Percentiles rank a stretch among this genome's conserved stretches.
Evolutionary conservation across 2,113 vertebrate species (phyloP).

Genomic region (Smithornis capensis): DNA sequence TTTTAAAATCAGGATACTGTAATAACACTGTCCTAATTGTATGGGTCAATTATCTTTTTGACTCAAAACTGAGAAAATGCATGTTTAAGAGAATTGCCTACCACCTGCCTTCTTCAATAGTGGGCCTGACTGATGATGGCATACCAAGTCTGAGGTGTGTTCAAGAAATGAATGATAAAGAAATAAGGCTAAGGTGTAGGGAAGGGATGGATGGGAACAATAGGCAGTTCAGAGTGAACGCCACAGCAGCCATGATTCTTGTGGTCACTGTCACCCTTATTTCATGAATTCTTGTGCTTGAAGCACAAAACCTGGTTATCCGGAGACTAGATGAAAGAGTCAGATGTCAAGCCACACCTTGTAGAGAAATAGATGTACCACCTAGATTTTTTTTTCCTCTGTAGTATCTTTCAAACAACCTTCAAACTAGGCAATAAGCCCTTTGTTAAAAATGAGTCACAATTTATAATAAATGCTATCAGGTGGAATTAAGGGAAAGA

Average conservation of each 20-base stretch:
- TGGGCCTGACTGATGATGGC: not conserved
- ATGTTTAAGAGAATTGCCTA: not conserved
- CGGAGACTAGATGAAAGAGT: not conserved
- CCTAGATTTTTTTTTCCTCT: not conserved
- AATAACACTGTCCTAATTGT: not conserved
- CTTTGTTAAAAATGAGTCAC: not conserved
- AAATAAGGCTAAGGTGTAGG: not conserved
- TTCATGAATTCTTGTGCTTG: not conserved
- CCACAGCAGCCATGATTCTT: not conserved
- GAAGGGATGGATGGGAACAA: not conserved
- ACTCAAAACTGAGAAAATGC: not conserved
- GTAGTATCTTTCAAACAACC: not conserved
- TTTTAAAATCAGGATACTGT: not conserved
- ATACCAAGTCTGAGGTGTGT: accelerated
- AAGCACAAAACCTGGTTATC: not conserved
- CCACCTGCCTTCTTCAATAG: not conserved
- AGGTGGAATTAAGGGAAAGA: not conserved
- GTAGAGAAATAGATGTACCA: not conserved
- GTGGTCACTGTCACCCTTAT: not conserved
- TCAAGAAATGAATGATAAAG: not conserved
- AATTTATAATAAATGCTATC: not conserved
- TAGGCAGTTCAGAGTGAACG: not conserved
- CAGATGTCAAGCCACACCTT: not conserved
- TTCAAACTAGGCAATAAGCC: not conserved
- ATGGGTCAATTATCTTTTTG: not conserved